These are phyloP conservation scores for Hyperoplus immaculatus DNA, from an alignment of 2,797 vertebrate species.

Conservation along the genomic window DNA sequence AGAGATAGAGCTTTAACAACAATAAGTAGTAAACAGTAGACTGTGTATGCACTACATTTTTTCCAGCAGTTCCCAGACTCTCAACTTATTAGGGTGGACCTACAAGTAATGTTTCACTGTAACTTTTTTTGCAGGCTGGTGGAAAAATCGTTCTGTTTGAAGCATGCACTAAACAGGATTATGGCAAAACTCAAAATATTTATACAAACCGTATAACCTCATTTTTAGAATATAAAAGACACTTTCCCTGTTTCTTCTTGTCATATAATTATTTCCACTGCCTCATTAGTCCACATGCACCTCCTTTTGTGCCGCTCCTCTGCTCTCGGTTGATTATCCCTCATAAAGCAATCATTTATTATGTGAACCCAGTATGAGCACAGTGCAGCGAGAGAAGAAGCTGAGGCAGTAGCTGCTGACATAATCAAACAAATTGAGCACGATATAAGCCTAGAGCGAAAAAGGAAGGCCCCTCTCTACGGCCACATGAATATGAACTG, in stretches of 20 bases:
- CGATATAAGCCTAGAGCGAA: neutral
- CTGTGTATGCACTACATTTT: slow-evolving; percentile 19
- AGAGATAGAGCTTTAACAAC: slow-evolving; percentile 33
- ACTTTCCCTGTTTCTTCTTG: neutral
- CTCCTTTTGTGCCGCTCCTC: neutral
- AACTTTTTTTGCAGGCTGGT: slow-evolving; percentile 1
- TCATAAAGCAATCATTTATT: neutral
- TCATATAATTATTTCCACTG: slow-evolving; percentile 19
- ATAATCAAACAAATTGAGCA: neutral
- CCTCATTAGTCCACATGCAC: slow-evolving; percentile 4
- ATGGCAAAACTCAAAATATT: slow-evolving; percentile 13
- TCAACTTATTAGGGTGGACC: slow-evolving; percentile 42
- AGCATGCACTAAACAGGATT: neutral
- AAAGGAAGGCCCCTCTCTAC: neutral
- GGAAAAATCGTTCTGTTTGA: slow-evolving; percentile 9
- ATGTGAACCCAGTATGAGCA: neutral
- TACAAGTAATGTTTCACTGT: neutral
- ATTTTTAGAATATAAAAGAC: slow-evolving; percentile 19
- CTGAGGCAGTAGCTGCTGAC: neutral
- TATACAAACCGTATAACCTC: slow-evolving; percentile 21
- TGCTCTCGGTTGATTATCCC: slow-evolving; percentile 7
- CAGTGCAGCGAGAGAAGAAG: neutral
- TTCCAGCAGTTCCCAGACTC: slow-evolving; percentile 42
- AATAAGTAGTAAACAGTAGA: slow-evolving; percentile 54
- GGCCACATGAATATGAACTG: slow-evolving; percentile 13